Conservation (phyloP, 2,888 invertebrate species). For the Atethmia centrago region DNA sequence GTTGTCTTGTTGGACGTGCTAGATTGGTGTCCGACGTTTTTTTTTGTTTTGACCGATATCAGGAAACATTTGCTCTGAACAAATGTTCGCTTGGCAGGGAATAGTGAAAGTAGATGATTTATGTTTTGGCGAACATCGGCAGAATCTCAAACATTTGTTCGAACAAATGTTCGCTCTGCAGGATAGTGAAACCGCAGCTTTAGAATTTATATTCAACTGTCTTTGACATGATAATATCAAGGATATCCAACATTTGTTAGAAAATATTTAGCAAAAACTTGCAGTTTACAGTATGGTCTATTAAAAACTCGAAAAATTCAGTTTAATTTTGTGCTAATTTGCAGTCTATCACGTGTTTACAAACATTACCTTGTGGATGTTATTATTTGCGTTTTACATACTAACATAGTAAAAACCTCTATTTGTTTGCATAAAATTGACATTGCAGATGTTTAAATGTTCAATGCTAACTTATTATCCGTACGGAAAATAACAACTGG, state of each 20-base stretch:
- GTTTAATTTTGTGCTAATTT: slow-evolving; percentile 47
- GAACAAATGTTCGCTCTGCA: too few relatives aligned
- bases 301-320: slow-evolving; percentile 15
- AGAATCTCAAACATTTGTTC: too few relatives aligned
- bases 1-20: too few relatives aligned
- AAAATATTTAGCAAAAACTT: slow-evolving; percentile 23
- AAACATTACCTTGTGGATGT: slow-evolving; percentile 70
- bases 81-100: too few relatives aligned
- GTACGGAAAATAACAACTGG: slow-evolving; percentile 32
- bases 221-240: slow-evolving; percentile 5
- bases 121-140: too few relatives aligned
- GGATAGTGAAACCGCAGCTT: too few relatives aligned
- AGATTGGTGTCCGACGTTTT: too few relatives aligned
- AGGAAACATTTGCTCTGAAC: too few relatives aligned
- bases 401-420: slow-evolving; percentile 64
- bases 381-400: slow-evolving; percentile 73
- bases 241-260: slow-evolving; percentile 9
- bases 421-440: slow-evolving; percentile 69
- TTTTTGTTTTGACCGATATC: too few relatives aligned
- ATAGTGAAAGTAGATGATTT: too few relatives aligned
- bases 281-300: slow-evolving; percentile 11
- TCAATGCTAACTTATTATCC: slow-evolving; percentile 60
- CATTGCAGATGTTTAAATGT: slow-evolving; percentile 68
- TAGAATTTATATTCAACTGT: slow-evolving; percentile 5
- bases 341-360: slow-evolving; percentile 56